Evolutionary conservation across 2,888 invertebrate species (phyloP), one percentile per base, ranked within the genome.

Genomic region (Leptopilina syphax): DNA sequence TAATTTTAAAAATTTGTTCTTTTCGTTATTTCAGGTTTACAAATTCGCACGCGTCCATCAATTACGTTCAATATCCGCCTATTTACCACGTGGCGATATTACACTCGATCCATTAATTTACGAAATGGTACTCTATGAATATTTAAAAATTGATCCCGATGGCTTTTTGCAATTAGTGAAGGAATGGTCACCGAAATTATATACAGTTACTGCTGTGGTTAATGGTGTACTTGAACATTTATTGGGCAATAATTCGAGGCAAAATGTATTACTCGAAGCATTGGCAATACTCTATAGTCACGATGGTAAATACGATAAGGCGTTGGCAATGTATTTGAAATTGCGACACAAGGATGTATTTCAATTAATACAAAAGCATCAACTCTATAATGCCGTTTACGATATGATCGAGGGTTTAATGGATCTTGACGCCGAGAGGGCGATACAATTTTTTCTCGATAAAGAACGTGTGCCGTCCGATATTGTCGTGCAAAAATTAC

Each of bases 111-210:
- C 97, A 0, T 95, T 97, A 78, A 96, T 98, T 83, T 99, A 99
- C 91, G 98, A 99, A 92, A 96, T 98, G 95, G 97, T 99, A 82
- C 94, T 99, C 44, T 97, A 96, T 89, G 98, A 99, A 92, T 98
- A 96, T 92, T 93, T 99, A 0, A 96, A 96, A 90, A 94, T 95
- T 77, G 97, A 98, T 91, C 95, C 96, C 6, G 93, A 94, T 88
- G 97, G 97, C 7, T 98, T 98, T 92, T 92, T 97, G 3, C 95
- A 95, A 88, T 92, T 98, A 82, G 95, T 99, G 0, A 96, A 97
- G 89, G 96, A 97, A 89, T 99, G 98, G 98, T 95, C 96, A 78
- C 96, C 97, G 0, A 93, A 94, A 18, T 92, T 99, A 50, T 98
- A 98, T 91, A 96, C 96, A 87, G 96, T 96, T 0, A 94, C 95